phyloP scores from a whole-genome alignment of 2,113 vertebrate genomes.

The Falco punctatus region DNA sequence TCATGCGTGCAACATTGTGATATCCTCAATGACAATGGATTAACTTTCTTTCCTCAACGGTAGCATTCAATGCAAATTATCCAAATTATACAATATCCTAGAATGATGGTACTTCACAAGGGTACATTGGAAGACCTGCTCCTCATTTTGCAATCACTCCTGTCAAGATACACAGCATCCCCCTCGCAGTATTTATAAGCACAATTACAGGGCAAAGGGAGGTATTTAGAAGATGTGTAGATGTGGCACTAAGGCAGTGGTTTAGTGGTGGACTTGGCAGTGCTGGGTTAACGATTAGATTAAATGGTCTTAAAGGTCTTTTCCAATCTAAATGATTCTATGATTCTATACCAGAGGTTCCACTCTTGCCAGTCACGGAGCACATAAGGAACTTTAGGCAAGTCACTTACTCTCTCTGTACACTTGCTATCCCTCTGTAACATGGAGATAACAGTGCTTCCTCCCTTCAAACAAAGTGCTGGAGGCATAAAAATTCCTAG shows the following conservation, averaged over 20 bases:
- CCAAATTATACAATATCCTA: slow-evolving; percentile 24
- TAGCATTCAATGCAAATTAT: slow-evolving; percentile 42
- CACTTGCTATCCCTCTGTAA: not conserved
- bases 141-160: not conserved
- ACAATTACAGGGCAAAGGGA: not conserved
- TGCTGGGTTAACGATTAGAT: no score
- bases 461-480: slow-evolving; percentile 30
- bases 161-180: not conserved
- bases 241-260: no score
- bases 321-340: no score
- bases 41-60: not conserved
- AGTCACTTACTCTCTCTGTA: not conserved
- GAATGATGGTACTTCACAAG: not conserved
- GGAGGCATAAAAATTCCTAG: slow-evolving; percentile 31
- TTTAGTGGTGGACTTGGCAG: no score
- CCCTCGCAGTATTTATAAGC: not conserved
- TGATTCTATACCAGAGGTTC: not conserved
- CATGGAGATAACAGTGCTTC: not conserved
- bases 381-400: not conserved
- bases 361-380: not conserved
- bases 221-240: no score
- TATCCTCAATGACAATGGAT: not conserved
- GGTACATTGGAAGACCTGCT: not conserved
- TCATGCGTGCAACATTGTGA: not conserved
- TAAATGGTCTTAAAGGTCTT: no score